These are phyloP conservation scores for Agapostemon virescens DNA, from an alignment of 2,888 invertebrate species.

Conservation along the genomic window DNA sequence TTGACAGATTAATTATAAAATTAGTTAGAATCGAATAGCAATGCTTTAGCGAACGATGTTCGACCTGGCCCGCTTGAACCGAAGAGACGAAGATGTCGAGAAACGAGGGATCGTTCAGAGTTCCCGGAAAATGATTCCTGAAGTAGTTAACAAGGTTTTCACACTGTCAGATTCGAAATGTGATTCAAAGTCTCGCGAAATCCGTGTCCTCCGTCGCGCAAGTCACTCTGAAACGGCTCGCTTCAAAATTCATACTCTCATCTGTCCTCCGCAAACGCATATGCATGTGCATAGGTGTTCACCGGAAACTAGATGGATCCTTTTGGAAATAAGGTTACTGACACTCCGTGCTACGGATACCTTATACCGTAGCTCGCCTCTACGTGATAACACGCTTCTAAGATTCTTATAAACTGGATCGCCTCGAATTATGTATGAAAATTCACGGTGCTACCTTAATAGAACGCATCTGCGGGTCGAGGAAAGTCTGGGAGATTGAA, in stretches of 20 bases:
- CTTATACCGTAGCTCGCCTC: neutral
- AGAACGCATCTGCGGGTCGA: neutral
- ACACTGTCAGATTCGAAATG: neutral
- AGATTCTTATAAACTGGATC: conserved; percentile 6
- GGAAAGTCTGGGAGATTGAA: neutral
- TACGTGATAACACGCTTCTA: neutral
- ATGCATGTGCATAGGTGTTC: conserved; percentile 14
- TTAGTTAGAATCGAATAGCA: neutral
- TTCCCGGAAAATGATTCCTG: neutral
- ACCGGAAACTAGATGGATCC: conserved; percentile 12
- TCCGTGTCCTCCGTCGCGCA: neutral
- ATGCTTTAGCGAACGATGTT: neutral
- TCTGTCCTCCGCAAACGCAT: conserved; percentile 3
- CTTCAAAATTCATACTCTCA: conserved; percentile 14
- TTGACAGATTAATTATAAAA: neutral
- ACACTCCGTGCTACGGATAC: neutral
- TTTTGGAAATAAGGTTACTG: conserved; percentile 9
- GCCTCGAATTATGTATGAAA: conserved; percentile 5
- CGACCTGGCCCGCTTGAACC: neutral
- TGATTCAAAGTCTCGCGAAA: neutral
- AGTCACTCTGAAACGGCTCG: neutral
- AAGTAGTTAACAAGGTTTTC: neutral
- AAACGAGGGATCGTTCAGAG: neutral
- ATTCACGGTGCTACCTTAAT: neutral
- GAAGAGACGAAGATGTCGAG: neutral